Conservation (phyloP, 2,797 vertebrate species). For the Phataginus tricuspis region DNA sequence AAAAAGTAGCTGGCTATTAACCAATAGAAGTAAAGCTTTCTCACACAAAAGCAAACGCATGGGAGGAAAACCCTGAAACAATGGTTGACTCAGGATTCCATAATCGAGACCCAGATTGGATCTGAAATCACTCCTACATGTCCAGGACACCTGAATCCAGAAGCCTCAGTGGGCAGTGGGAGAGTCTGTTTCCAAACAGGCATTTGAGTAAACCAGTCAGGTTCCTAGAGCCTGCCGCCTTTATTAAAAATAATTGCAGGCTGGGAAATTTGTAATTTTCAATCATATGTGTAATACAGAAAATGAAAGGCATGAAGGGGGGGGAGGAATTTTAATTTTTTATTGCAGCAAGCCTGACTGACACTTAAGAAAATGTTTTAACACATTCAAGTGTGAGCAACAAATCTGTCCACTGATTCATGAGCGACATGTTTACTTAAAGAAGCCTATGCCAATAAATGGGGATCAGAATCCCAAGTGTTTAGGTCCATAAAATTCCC, state of each 20-base stretch:
- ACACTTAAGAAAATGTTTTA: slow-evolving; percentile 56
- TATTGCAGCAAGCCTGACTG: slow-evolving; percentile 34
- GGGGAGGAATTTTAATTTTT: slow-evolving; percentile 6
- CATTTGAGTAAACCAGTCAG: background rate
- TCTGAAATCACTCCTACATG: background rate
- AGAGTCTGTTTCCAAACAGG: background rate
- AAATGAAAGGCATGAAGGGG: slow-evolving; percentile 36
- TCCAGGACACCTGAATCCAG: background rate
- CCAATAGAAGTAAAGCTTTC: slow-evolving; percentile 57
- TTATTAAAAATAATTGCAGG: slow-evolving; percentile 51
- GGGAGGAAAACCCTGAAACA: slow-evolving; percentile 36
- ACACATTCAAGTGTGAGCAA: slow-evolving; percentile 56
- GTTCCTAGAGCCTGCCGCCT: background rate
- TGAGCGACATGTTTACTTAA: slow-evolving; percentile 76
- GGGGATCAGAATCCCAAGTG: slow-evolving; percentile 74
- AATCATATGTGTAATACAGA: slow-evolving; percentile 59
- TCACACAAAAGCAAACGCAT: slow-evolving; percentile 32
- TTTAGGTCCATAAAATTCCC: slow-evolving; percentile 67
- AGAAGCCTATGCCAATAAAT: slow-evolving; percentile 71
- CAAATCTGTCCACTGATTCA: slow-evolving; percentile 59
- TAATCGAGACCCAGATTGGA: background rate
- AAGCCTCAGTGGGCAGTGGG: background rate
- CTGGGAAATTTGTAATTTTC: slow-evolving; percentile 67
- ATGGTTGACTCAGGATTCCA: slow-evolving; percentile 42
- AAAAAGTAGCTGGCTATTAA: slow-evolving; percentile 48